Evolutionary conservation across 2,113 vertebrate species (phyloP).

Genomic region (Aptenodytes patagonicus): DNA sequence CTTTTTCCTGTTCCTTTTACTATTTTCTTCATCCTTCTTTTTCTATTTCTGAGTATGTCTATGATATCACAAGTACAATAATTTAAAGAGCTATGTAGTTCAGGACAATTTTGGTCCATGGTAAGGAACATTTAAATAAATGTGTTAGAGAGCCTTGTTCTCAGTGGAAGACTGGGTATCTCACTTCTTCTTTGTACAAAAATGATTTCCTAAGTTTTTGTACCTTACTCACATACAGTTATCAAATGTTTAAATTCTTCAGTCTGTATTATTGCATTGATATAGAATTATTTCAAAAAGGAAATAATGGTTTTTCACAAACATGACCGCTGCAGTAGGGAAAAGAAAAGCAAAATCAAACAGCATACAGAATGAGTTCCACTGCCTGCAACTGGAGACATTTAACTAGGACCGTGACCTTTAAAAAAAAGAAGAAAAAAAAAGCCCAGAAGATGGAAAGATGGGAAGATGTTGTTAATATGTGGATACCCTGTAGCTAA

Average conservation of each 20-base stretch:
- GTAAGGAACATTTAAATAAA: not conserved
- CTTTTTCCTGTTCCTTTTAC: not conserved
- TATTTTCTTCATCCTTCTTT: not conserved
- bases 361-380: not conserved
- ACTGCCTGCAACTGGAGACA: not conserved
- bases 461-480: conserved; percentile 9
- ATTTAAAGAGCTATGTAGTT: not conserved
- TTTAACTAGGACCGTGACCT: not conserved
- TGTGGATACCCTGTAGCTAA: conserved; percentile 21
- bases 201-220: not conserved
- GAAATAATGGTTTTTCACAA: not conserved
- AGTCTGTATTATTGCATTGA: not conserved
- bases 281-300: not conserved
- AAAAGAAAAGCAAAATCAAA: not conserved
- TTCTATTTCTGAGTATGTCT: not conserved
- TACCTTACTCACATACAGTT: not conserved
- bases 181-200: not conserved
- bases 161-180: not conserved
- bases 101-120: not conserved
- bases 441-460: not conserved
- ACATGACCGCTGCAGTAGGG: not conserved
- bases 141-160: not conserved
- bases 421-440: not conserved
- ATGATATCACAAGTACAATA: not conserved
- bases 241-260: not conserved